These are phyloP conservation scores for Caiman crocodilus DNA, from an alignment of 2,797 vertebrate genomes.

Conservation along the genomic window DNA sequence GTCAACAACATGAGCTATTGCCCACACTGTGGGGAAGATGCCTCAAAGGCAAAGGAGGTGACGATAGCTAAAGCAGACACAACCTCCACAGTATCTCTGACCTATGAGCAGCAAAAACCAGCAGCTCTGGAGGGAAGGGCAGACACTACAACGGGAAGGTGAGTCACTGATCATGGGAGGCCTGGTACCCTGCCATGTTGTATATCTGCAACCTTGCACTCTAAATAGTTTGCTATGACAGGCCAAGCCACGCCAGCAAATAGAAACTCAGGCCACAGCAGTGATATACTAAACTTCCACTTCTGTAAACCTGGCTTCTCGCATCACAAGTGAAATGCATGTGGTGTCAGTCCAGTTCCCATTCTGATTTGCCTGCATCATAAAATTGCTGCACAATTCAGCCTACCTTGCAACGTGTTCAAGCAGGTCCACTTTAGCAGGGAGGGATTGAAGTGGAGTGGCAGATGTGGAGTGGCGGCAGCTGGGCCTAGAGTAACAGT, in stretches of 20 bases:
- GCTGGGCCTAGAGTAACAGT: background rate
- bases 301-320: background rate
- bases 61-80: slow-evolving; percentile 98
- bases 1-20: slow-evolving; percentile 95
- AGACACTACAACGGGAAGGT: slow-evolving; percentile 96
- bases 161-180: background rate
- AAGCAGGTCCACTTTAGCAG: background rate
- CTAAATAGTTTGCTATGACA: background rate
- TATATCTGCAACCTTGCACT: background rate
- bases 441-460: background rate
- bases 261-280: background rate
- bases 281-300: accelerated
- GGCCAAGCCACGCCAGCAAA: background rate
- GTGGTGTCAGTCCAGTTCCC: background rate
- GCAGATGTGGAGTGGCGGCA: background rate
- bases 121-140: slow-evolving; percentile 88
- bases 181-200: accelerated
- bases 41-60: slow-evolving; percentile 95
- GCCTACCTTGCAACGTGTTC: background rate
- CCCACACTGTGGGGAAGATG: slow-evolving; percentile 97
- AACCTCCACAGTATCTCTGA: slow-evolving; percentile 88
- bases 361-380: no score
- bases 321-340: background rate
- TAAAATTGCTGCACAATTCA: background rate
- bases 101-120: slow-evolving; percentile 82